Evolutionary conservation across 2,888 invertebrate species (phyloP).

Genomic region (Temnothorax rugatulus): DNA sequence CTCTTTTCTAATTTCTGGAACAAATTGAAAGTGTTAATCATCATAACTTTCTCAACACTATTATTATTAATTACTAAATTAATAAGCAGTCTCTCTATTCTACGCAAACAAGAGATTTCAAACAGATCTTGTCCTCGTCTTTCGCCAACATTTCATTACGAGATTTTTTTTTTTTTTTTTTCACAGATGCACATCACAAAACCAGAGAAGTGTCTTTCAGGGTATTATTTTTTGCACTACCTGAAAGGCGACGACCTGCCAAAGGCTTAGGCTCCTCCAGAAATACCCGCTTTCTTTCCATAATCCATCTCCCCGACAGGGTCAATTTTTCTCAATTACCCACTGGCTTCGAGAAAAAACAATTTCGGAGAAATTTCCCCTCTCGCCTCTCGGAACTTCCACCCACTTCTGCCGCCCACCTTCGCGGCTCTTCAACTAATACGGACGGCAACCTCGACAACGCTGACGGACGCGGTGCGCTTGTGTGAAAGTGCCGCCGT

Average conservation of each 20-base stretch:
- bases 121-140: background rate
- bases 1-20: background rate
- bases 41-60: background rate
- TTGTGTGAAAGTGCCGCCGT: conserved; percentile 17
- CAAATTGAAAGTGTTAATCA: background rate
- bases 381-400: background rate
- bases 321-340: background rate
- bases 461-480: background rate
- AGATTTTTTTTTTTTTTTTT: background rate
- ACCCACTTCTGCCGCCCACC: conserved; percentile 34
- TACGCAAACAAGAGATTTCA: background rate
- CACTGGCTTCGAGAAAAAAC: background rate
- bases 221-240: background rate
- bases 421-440: conserved; percentile 29
- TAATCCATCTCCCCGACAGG: background rate
- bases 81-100: background rate
- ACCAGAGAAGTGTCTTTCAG: background rate
- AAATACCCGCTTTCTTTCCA: background rate
- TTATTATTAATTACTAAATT: background rate
- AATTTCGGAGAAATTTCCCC: background rate
- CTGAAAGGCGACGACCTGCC: background rate
- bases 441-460: conserved; percentile 14
- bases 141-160: background rate
- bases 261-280: background rate
- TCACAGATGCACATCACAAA: background rate